Percentiles rank a stretch among this genome's conserved stretches.
Evolutionary conservation across 2,888 invertebrate species (phyloP).

Genomic region (Baronia brevicornis): DNA sequence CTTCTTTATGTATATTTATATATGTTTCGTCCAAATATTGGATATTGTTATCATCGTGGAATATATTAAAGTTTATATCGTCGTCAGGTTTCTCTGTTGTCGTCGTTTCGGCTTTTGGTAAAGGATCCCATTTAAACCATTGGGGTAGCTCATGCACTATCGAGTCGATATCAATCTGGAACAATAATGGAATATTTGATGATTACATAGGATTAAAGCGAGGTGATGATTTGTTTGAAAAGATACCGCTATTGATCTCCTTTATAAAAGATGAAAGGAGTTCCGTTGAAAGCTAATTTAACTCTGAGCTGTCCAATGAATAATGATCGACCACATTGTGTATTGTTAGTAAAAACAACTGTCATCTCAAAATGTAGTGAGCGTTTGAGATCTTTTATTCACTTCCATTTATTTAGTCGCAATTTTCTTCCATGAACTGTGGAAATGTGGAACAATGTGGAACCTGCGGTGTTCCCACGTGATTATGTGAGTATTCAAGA

Average conservation of each 20-base stretch:
- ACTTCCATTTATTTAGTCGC: too few relatives aligned
- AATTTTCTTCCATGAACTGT: too few relatives aligned
- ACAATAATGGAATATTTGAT: constrained; percentile 23
- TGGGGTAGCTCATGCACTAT: constrained; percentile 53
- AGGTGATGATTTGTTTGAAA: constrained; percentile 17
- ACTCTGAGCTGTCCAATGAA: constrained; percentile 58
- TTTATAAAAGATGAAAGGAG: constrained; percentile 40
- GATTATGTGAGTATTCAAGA: too few relatives aligned
- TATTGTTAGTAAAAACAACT: constrained; percentile 52
- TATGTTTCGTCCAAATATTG: constrained; percentile 67
- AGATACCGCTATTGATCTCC: constrained; percentile 29
- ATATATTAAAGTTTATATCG: constrained; percentile 57
- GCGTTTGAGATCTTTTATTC: too few relatives aligned
- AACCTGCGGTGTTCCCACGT: too few relatives aligned
- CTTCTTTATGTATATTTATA: constrained; percentile 63
- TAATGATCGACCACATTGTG: constrained; percentile 58
- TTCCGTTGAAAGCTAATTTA: constrained; percentile 48
- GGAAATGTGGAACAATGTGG: too few relatives aligned
- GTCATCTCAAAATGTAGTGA: constrained; percentile 45
- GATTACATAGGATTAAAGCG: not conserved
- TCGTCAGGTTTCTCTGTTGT: constrained; percentile 59
- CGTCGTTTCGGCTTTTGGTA: constrained; percentile 54
- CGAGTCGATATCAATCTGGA: constrained; percentile 63
- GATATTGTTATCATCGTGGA: constrained; percentile 61
- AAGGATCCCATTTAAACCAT: constrained; percentile 70